A percentile compares a stretch with the other conserved stretches of the same genome.
Conservation (phyloP, 2,113 vertebrate genomes). For the Corythornis vintsioides region DNA sequence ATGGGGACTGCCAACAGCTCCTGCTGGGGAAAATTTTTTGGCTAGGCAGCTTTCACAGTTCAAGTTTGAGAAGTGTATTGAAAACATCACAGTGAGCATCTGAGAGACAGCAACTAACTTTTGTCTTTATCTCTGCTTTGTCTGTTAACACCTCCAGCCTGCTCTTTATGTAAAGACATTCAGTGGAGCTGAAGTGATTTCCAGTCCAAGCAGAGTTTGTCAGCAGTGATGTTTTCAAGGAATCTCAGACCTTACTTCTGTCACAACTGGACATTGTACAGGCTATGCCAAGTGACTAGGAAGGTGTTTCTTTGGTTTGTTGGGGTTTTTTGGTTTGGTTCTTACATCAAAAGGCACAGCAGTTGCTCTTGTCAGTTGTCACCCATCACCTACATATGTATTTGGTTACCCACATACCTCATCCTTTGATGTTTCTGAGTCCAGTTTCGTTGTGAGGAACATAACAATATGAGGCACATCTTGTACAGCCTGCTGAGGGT, state of each 20-base stretch:
- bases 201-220: background rate
- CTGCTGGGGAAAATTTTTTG: background rate
- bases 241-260: background rate
- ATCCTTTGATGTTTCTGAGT: slow-evolving; percentile 84
- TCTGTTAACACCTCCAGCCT: background rate
- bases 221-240: background rate
- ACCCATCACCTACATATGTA: background rate
- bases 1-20: background rate
- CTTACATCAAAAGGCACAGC: background rate
- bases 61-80: rapidly evolving
- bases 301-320: background rate
- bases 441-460: slow-evolving; percentile 89
- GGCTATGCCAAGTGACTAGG: background rate
- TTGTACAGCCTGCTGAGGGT: slow-evolving; percentile 78
- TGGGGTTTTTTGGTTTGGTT: background rate
- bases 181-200: background rate
- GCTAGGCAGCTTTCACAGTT: background rate
- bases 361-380: background rate
- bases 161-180: background rate
- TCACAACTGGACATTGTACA: background rate
- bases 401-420: slow-evolving; percentile 82
- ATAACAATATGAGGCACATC: slow-evolving; percentile 85
- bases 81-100: background rate
- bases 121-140: background rate
- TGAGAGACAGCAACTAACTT: background rate